Evolutionary conservation across 2,888 invertebrate genomes (phyloP).

Genomic region (Candidula unifasciata): DNA sequence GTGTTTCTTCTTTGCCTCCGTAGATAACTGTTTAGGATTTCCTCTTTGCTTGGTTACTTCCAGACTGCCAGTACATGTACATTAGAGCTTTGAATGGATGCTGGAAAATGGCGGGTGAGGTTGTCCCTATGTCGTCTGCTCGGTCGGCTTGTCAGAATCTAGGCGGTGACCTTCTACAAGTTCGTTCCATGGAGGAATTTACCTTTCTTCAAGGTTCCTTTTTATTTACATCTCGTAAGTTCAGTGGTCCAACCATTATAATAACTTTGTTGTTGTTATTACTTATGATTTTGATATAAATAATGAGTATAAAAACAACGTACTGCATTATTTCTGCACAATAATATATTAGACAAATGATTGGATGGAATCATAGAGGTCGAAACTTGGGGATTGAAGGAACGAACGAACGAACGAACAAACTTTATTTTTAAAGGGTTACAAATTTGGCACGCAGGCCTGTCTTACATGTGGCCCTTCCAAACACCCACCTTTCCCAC

Average conservation of each 20-base stretch:
- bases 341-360: no score
- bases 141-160: not conserved
- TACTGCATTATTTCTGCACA: no score
- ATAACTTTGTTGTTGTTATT: not conserved
- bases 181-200: not conserved
- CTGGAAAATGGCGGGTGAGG: not conserved
- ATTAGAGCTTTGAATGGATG: not conserved
- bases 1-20: no score
- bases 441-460: no score
- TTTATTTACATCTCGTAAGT: not conserved
- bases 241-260: not conserved
- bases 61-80: conserved; percentile 2
- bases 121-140: not conserved
- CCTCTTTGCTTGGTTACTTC: not conserved
- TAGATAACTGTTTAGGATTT: no score
- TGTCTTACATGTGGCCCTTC: no score
- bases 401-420: no score
- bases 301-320: conserved; percentile 38
- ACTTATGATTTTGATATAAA: not conserved
- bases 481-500: no score
- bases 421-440: no score
- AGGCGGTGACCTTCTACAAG: not conserved
- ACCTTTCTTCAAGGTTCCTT: not conserved
- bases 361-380: no score
- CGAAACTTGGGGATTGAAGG: no score